phyloP scores from a whole-genome alignment of 2,113 vertebrate genomes.

The Gymnarchus niloticus region DNA sequence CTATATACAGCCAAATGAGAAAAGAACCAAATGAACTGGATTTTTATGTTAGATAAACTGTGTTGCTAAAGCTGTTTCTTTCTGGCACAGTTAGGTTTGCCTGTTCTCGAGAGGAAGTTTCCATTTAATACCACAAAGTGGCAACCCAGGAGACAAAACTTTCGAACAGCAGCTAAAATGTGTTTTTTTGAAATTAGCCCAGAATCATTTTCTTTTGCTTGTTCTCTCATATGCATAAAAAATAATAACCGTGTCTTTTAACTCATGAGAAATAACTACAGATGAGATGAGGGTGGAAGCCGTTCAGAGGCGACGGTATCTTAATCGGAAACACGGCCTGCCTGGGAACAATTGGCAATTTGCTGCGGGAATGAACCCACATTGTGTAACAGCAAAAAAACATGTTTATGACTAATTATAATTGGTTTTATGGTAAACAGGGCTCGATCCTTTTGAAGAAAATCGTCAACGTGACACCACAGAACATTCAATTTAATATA shows the following conservation, averaged over 20 bases:
- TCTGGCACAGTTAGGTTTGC: not conserved
- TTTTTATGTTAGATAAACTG: not conserved
- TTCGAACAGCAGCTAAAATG: not conserved
- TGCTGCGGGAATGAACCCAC: not conserved
- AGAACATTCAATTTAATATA: not conserved
- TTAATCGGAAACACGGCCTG: no score
- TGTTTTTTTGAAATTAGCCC: constrained; percentile 13
- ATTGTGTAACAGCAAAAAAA: not conserved
- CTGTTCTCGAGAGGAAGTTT: not conserved
- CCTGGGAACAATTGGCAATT: no score
- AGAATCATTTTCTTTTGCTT: not conserved
- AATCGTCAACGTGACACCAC: not conserved
- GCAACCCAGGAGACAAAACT: not conserved
- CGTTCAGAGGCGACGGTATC: no score
- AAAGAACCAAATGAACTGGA: not conserved
- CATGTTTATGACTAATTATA: not conserved
- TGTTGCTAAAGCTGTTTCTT: not conserved
- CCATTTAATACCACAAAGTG: not conserved
- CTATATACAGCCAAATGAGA: not conserved
- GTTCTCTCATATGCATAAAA: not conserved
- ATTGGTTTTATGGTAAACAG: not conserved
- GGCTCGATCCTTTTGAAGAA: not conserved
- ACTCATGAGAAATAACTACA: not conserved
- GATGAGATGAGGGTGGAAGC: no score
- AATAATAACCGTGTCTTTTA: not conserved